Conservation (phyloP, 2,888 invertebrate genomes). For the Polydrusus tereticollis region DNA sequence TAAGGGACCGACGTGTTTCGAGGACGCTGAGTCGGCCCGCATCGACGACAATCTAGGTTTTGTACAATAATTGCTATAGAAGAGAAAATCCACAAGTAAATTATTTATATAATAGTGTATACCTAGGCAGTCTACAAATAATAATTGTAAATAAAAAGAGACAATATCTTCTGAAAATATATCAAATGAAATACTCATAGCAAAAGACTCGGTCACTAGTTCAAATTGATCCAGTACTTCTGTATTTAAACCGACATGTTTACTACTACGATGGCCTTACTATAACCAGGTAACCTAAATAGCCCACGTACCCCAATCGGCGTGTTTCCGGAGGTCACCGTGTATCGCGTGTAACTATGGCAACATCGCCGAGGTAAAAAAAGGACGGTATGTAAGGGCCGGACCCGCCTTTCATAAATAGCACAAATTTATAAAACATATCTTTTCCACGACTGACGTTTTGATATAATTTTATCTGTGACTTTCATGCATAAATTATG, state of each 20-base stretch:
- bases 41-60: not conserved
- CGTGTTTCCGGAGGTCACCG: not conserved
- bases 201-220: not conserved
- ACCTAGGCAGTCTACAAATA: too few species aligned
- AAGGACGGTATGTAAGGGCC: not conserved
- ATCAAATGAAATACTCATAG: not conserved
- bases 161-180: too few species aligned
- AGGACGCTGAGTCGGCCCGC: constrained; percentile 21
- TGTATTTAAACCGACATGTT: not conserved
- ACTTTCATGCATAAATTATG: too few species aligned
- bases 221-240: not conserved
- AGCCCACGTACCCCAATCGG: not conserved
- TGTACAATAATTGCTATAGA: not conserved
- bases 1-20: constrained; percentile 28
- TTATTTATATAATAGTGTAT: too few species aligned
- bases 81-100: too few species aligned
- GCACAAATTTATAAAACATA: too few species aligned
- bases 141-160: too few species aligned
- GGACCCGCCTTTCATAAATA: not conserved
- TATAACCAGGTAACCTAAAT: constrained; percentile 33
- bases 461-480: too few species aligned
- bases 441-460: too few species aligned
- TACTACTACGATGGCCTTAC: not conserved
- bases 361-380: constrained; percentile 1
- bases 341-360: not conserved